Conservation (phyloP, 2,113 vertebrate genomes). For the Otus sunia region DNA sequence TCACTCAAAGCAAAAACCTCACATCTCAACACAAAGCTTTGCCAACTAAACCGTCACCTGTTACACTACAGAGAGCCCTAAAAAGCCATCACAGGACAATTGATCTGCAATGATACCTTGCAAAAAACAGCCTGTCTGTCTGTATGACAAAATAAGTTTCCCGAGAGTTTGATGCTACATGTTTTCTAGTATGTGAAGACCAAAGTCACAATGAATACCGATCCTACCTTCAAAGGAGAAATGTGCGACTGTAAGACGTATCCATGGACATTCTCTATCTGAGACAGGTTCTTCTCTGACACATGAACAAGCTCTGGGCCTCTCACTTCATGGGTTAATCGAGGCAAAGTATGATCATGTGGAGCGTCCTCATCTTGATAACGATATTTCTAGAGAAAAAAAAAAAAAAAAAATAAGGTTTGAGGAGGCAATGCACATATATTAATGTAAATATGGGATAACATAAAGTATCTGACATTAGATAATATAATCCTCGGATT, state of each 20-base stretch:
- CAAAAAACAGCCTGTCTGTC: background rate
- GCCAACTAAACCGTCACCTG: background rate
- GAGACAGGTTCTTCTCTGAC: constrained; percentile 95
- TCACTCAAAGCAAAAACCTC: background rate
- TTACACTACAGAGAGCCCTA: background rate
- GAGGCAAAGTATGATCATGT: constrained; percentile 89
- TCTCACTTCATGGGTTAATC: constrained; percentile 87
- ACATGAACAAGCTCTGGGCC: constrained; percentile 94
- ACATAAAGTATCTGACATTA: background rate
- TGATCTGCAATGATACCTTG: background rate
- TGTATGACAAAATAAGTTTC: background rate
- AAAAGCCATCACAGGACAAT: background rate
- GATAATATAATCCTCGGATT: fast-evolving
- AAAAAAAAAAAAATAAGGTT: background rate
- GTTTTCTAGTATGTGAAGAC: background rate
- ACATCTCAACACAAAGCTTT: background rate
- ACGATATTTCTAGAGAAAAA: constrained; percentile 82
- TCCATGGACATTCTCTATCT: constrained; percentile 96
- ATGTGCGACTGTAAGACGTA: constrained; percentile 95
- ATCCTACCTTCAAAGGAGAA: constrained; percentile 91
- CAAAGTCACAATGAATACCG: background rate
- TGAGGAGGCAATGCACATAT: background rate
- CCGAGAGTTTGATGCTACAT: fast-evolving
- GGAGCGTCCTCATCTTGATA: constrained; percentile 92
- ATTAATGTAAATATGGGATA: background rate